These are phyloP conservation scores for Catharus ustulatus DNA, from an alignment of 2,797 vertebrate species.

Conservation along the genomic window DNA sequence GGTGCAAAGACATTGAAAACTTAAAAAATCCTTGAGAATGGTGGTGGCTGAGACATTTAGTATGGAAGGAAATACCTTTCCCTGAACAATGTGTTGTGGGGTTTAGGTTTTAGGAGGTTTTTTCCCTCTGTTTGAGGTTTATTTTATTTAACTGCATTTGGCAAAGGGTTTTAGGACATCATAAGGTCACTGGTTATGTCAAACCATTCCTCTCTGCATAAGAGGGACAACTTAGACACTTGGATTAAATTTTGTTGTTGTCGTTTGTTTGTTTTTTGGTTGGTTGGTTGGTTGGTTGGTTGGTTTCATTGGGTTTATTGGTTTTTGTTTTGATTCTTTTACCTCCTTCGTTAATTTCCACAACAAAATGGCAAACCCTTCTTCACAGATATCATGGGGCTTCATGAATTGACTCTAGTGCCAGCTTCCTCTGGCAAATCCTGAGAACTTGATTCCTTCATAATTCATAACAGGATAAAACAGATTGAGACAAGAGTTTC, in stretches of 20 bases:
- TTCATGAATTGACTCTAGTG: neutral
- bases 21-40: neutral
- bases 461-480: neutral
- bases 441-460: neutral
- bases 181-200: neutral
- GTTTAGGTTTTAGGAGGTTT: fast-evolving
- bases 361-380: neutral
- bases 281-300: neutral
- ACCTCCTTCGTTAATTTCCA: neutral
- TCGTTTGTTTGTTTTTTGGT: neutral
- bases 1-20: neutral
- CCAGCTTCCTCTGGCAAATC: neutral
- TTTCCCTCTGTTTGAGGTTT: neutral
- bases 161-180: neutral
- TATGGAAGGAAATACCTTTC: neutral
- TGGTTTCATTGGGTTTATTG: neutral
- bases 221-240: neutral
- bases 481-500: neutral
- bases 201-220: neutral
- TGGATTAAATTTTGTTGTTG: neutral
- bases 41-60: neutral
- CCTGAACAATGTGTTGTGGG: neutral
- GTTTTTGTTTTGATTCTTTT: neutral
- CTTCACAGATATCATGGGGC: neutral
- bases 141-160: neutral